Conservation (phyloP, 2,797 vertebrate genomes). For the Sternotherus odoratus region DNA sequence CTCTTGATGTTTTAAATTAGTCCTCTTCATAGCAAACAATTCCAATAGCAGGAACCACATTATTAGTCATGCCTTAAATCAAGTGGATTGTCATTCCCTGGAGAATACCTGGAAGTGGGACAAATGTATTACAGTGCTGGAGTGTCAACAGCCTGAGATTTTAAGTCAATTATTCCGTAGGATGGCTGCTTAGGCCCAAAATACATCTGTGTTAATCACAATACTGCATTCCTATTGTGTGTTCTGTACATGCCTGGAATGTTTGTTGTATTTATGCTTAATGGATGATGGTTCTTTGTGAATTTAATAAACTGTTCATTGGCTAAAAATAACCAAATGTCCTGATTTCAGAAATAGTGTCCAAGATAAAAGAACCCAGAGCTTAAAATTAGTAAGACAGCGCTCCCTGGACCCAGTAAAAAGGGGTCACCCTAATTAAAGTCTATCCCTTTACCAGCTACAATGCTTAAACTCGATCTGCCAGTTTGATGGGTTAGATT, state of each 20-base stretch:
- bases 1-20: too few species aligned
- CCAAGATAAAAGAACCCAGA: neutral
- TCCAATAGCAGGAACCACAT: too few species aligned
- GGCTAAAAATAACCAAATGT: neutral
- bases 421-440: neutral
- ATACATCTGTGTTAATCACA: neutral
- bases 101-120: neutral
- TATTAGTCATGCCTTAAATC: neutral
- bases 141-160: neutral
- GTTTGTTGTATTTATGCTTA: neutral
- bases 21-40: too few species aligned
- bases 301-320: neutral
- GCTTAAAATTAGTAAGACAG: neutral
- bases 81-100: neutral
- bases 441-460: neutral
- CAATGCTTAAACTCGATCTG: neutral
- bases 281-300: neutral
- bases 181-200: neutral
- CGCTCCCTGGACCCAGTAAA: neutral
- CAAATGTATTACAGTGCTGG: neutral
- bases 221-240: neutral
- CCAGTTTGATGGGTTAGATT: neutral
- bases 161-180: neutral
- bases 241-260: neutral
- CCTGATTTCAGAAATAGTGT: neutral